Conservation (phyloP, 1,140 invertebrate species). For the Drosophila sturtevanti region DNA sequence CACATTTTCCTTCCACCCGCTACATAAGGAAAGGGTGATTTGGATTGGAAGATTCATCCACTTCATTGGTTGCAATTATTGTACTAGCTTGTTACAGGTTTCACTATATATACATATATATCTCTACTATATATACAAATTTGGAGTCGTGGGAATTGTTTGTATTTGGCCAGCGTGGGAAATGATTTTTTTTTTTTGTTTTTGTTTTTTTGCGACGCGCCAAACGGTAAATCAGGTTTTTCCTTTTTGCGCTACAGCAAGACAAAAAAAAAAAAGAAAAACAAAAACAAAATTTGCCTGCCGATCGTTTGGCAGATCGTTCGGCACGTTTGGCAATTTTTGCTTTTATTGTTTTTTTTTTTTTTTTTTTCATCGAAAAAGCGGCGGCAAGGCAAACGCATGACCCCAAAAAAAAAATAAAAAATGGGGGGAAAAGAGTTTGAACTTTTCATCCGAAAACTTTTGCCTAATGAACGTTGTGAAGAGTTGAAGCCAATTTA, state of each 20-base stretch:
- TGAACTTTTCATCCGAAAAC: conserved; percentile 47
- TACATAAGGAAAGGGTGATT: neutral
- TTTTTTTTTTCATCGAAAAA: conserved; percentile 27
- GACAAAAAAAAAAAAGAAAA: conserved; percentile 17
- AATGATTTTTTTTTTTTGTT: conserved; percentile 37
- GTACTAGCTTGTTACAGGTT: conserved; percentile 70
- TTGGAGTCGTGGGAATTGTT: conserved; percentile 78
- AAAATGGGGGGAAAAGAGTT: conserved; percentile 24
- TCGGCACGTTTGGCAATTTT: conserved; percentile 22
- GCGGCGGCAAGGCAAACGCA: conserved; percentile 41
- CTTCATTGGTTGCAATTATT: conserved; percentile 70
- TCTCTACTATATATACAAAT: conserved; percentile 74
- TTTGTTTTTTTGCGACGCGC: conserved; percentile 38
- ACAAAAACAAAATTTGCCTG: conserved; percentile 40
- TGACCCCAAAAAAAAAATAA: neutral
- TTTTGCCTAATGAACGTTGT: conserved; percentile 6
- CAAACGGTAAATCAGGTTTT: conserved; percentile 78
- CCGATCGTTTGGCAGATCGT: conserved; percentile 60
- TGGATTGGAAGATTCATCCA: conserved; percentile 31
- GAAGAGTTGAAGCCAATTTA: conserved; percentile 30
- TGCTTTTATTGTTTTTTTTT: conserved; percentile 16
- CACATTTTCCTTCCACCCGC: conserved; percentile 71
- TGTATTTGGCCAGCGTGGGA: conserved; percentile 71
- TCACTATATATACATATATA: conserved; percentile 54
- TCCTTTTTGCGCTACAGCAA: conserved; percentile 47